phyloP scores from a whole-genome alignment of 2,888 invertebrate species.

The Heliconius ismenius region DNA sequence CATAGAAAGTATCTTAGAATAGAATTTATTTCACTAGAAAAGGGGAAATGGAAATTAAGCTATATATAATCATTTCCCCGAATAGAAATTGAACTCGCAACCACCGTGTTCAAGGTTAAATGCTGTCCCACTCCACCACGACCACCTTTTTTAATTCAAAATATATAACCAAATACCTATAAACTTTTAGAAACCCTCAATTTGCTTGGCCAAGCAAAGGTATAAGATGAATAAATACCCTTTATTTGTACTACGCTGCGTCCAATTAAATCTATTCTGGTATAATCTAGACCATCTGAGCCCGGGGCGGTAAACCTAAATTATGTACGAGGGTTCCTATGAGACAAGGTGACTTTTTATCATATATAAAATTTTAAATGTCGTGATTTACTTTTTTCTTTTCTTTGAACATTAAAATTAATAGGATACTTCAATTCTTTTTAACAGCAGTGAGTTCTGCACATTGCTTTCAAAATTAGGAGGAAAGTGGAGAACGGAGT shows the following conservation, averaged over 20 bases:
- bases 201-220: conserved; percentile 3
- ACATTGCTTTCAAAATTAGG: no score
- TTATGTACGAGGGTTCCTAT: conserved; percentile 22
- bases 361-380: neutral
- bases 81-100: neutral
- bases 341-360: conserved; percentile 9
- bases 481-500: no score
- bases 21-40: no score
- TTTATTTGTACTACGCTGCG: conserved; percentile 58
- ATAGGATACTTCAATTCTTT: no score
- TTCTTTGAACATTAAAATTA: neutral
- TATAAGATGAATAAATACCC: conserved; percentile 45
- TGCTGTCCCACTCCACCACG: neutral
- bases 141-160: neutral
- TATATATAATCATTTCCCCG: no score
- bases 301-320: conserved; percentile 37
- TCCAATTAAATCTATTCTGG: conserved; percentile 63
- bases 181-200: conserved; percentile 6
- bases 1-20: no score
- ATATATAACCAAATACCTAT: neutral
- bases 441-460: no score
- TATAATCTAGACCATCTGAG: conserved; percentile 62
- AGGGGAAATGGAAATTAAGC: no score
- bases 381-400: neutral
- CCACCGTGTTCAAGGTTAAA: neutral